Evolutionary conservation across 2,888 invertebrate species (phyloP).

Genomic region (Anthrax anthrax): DNA sequence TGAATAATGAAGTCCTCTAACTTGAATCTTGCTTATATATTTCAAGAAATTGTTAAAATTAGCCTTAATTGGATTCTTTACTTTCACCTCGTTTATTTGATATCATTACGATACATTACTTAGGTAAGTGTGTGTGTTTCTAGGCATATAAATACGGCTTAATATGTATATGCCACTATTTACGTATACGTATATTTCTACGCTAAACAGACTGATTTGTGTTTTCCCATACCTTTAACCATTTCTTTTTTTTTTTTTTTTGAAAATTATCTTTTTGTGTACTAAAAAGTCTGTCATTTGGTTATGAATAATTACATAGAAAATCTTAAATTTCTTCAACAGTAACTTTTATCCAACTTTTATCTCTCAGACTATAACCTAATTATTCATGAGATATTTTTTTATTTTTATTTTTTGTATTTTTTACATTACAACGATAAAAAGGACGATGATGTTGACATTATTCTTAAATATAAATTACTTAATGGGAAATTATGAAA

Average conservation of each 20-base stretch:
- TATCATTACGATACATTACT: no score
- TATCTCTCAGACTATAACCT: neutral
- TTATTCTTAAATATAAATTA: neutral
- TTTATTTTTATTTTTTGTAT: no score
- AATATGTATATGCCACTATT: no score
- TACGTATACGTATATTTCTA: no score
- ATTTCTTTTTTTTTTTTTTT: no score
- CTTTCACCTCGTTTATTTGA: neutral
- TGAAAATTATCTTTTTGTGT: no score
- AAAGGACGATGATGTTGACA: neutral
- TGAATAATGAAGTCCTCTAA: constrained; percentile 10
- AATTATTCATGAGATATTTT: neutral
- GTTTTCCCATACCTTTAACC: no score
- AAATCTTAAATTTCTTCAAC: neutral
- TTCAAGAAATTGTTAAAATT: constrained; percentile 8
- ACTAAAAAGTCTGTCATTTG: neutral
- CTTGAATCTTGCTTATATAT: neutral
- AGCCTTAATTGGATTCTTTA: constrained; percentile 11
- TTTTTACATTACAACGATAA: no score
- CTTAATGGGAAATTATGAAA: no score
- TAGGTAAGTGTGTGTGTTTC: no score
- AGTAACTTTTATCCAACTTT: neutral
- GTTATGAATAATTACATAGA: neutral
- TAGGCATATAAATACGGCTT: no score
- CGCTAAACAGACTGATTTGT: no score